Percentiles rank a stretch among this genome's conserved stretches.
Evolutionary conservation across 1,140 invertebrate genomes (phyloP).

Genomic region (Drosophila pruinosa): DNA sequence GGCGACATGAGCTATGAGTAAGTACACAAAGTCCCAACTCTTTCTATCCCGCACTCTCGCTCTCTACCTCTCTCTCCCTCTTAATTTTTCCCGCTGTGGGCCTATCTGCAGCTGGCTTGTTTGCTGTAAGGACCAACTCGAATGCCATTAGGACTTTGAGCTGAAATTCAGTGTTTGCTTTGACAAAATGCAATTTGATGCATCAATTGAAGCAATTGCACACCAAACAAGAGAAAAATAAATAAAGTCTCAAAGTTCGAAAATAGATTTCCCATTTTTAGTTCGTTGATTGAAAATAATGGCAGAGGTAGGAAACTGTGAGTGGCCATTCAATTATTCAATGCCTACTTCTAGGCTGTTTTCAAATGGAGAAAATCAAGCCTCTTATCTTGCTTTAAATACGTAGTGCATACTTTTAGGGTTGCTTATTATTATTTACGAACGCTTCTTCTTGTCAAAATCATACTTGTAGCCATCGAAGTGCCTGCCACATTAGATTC

Average conservation of each 20-base stretch:
- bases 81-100: neutral
- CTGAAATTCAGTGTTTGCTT: slow-evolving; percentile 43
- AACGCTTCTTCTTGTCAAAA: too few relatives aligned
- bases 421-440: too few relatives aligned
- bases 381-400: neutral
- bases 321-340: neutral
- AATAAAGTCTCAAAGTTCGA: neutral
- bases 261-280: slow-evolving; percentile 1
- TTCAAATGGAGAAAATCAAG: neutral
- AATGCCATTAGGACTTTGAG: slow-evolving; percentile 62
- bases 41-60: neutral
- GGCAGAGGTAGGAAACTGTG: neutral
- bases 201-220: slow-evolving; percentile 57
- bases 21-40: slow-evolving; percentile 36
- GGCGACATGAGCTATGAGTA: slow-evolving; percentile 78
- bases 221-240: slow-evolving; percentile 20
- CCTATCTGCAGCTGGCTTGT: slow-evolving; percentile 33
- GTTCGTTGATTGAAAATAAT: neutral
- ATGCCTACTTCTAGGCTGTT: neutral
- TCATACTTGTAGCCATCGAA: too few relatives aligned
- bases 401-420: slow-evolving; percentile 27
- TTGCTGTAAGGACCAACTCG: slow-evolving; percentile 46
- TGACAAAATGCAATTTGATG: slow-evolving; percentile 55
- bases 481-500: too few relatives aligned
- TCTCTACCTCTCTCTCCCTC: neutral